Evolutionary conservation across 1,140 invertebrate species (phyloP).

Genomic region (Hylyphantes graminicola): DNA sequence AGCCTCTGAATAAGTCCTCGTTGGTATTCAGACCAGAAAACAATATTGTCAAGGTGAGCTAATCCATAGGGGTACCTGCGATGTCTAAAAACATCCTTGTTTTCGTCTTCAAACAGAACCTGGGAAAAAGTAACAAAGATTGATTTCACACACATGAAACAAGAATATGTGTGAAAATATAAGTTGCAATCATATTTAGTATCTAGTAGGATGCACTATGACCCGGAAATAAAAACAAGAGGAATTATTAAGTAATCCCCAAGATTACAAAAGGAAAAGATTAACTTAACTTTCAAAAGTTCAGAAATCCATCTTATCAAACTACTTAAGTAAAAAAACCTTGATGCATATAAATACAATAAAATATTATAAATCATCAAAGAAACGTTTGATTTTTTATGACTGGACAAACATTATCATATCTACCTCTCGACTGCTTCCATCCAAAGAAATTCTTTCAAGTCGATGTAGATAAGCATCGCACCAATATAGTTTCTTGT

Average conservation of each 20-base stretch:
- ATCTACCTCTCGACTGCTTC: constrained; percentile 75
- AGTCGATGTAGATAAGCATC: constrained; percentile 77
- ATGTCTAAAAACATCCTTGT: constrained; percentile 64
- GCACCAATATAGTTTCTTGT: constrained; percentile 72
- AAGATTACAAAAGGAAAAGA: too few species aligned
- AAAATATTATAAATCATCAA: too few species aligned
- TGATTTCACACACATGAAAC: not conserved
- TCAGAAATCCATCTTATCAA: too few species aligned
- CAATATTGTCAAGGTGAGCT: constrained; percentile 67
- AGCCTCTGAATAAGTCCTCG: constrained; percentile 73
- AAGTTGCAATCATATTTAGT: too few species aligned
- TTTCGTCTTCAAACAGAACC: constrained; percentile 61
- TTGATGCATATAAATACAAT: too few species aligned
- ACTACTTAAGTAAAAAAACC: too few species aligned
- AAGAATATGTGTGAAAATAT: not conserved
- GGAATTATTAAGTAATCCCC: too few species aligned
- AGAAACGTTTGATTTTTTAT: too few species aligned
- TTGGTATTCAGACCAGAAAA: constrained; percentile 74
- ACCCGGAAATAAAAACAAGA: too few species aligned
- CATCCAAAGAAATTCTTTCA: constrained; percentile 86
- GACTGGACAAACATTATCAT: not conserved
- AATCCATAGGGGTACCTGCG: constrained; percentile 72
- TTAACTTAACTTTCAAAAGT: too few species aligned
- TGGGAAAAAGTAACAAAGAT: constrained; percentile 15
- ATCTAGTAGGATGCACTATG: too few species aligned